phyloP scores from a whole-genome alignment of 30 jellyfish, hydroid and myxozoan genomes.

The Chrysaora quinquecirrha region DNA sequence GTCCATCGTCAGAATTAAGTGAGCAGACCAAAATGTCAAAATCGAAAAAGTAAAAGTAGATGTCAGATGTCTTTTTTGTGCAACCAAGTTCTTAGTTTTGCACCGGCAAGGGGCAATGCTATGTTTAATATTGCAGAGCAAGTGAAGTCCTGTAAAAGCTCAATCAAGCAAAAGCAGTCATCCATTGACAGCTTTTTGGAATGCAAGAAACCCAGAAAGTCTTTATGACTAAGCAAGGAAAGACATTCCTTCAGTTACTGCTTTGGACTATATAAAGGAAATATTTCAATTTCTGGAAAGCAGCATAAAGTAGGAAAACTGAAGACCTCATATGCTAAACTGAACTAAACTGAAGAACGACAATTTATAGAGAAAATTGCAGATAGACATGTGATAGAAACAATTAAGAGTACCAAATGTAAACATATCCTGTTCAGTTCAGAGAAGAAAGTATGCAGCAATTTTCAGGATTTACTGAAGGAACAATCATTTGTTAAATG shows the following conservation, averaged over 20 bases:
- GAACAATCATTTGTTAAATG: neutral
- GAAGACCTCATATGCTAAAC: neutral
- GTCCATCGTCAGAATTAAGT: neutral
- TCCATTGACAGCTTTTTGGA: neutral
- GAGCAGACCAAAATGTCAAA: neutral
- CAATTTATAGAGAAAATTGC: neutral
- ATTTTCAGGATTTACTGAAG: neutral
- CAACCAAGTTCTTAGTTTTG: neutral
- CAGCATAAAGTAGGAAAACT: neutral
- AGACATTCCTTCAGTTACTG: neutral
- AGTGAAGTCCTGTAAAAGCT: neutral
- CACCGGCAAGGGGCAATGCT: conserved; percentile 1
- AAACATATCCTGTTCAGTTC: neutral
- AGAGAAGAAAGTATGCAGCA: conserved; percentile 2
- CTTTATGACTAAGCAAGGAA: neutral
- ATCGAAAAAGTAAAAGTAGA: neutral
- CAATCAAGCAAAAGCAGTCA: neutral
- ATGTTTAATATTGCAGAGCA: neutral
- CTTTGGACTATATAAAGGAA: neutral
- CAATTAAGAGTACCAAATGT: neutral
- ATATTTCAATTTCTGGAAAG: neutral
- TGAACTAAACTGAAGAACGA: neutral
- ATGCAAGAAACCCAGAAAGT: neutral
- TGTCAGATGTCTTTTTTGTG: neutral
- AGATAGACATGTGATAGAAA: neutral